These are phyloP conservation scores for Dissostichus mawsoni DNA, from an alignment of 2,113 vertebrate species.

Conservation along the genomic window DNA sequence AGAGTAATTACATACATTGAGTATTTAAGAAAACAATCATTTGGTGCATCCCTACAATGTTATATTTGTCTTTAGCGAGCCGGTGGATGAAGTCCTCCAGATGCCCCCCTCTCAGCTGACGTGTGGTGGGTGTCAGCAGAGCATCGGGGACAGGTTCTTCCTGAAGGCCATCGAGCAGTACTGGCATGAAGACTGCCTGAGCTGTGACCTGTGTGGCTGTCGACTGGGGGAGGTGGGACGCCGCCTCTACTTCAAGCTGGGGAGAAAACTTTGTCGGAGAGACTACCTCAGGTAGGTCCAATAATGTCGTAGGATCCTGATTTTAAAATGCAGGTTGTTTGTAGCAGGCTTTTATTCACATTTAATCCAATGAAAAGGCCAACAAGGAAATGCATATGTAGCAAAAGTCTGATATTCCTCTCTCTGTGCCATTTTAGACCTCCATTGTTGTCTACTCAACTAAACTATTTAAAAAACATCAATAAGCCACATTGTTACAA, in stretches of 20 bases:
- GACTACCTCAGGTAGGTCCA: conserved; percentile 95
- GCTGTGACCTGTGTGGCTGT: conserved; percentile 97
- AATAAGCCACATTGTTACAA: background rate
- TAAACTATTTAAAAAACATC: background rate
- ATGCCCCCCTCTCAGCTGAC: conserved; percentile 96
- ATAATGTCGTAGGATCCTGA: background rate
- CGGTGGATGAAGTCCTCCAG: conserved; percentile 97
- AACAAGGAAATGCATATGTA: background rate
- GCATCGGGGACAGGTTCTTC: conserved; percentile 98
- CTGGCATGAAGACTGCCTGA: conserved; percentile 99
- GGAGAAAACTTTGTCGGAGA: conserved; percentile 95
- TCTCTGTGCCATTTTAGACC: background rate
- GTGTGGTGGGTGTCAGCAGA: conserved; percentile 98
- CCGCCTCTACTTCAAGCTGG: conserved; percentile 96
- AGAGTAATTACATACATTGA: background rate
- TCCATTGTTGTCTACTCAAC: background rate
- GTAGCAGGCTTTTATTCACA: background rate
- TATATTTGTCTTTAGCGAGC: conserved; percentile 85
- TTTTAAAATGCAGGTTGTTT: background rate
- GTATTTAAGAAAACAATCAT: background rate
- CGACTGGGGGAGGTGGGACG: conserved; percentile 96
- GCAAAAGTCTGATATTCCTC: background rate
- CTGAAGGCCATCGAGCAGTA: conserved; percentile 99
- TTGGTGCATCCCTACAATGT: background rate
- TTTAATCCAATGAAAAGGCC: background rate